These are phyloP conservation scores for Drymonia ruficornis DNA, from an alignment of 2,888 invertebrate species.

Conservation along the genomic window DNA sequence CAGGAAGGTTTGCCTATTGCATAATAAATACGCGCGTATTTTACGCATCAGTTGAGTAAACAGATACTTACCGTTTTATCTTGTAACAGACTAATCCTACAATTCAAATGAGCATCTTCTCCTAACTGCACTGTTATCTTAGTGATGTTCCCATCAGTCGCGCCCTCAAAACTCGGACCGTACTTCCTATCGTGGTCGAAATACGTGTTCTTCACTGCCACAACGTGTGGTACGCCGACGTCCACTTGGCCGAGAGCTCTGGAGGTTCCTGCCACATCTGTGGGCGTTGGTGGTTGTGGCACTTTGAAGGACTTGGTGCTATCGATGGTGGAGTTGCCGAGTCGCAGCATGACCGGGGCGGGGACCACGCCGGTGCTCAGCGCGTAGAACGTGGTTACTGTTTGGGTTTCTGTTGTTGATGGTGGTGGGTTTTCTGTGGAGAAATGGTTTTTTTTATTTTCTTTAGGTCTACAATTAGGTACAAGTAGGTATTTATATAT, in stretches of 20 bases:
- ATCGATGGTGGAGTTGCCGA: slow-evolving; percentile 81
- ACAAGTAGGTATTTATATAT: too few relatives aligned
- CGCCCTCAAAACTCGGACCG: slow-evolving; percentile 89
- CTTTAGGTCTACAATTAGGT: too few relatives aligned
- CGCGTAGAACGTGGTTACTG: slow-evolving; percentile 75
- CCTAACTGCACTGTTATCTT: slow-evolving; percentile 91
- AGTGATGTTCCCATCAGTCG: slow-evolving; percentile 84
- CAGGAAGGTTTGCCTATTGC: too few relatives aligned
- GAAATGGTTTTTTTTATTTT: slow-evolving; percentile 6
- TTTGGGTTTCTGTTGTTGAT: slow-evolving; percentile 61
- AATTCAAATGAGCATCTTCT: slow-evolving; percentile 89
- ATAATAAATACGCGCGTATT: too few relatives aligned
- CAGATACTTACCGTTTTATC: slow-evolving; percentile 88
- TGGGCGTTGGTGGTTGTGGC: slow-evolving; percentile 62
- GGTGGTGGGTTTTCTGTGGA: slow-evolving; percentile 59
- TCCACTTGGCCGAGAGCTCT: slow-evolving; percentile 43
- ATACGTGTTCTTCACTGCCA: slow-evolving; percentile 71
- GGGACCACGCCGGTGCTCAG: slow-evolving; percentile 71
- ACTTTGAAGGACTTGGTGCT: slow-evolving; percentile 81
- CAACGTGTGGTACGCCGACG: slow-evolving; percentile 70
- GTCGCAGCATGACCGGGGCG: slow-evolving; percentile 73
- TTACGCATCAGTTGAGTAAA: too few relatives aligned
- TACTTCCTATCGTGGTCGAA: slow-evolving; percentile 84
- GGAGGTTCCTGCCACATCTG: slow-evolving; percentile 15
- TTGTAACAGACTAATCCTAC: slow-evolving; percentile 89